phyloP scores from a whole-genome alignment of 2,113 vertebrate species.

The Nycticorax nycticorax region DNA sequence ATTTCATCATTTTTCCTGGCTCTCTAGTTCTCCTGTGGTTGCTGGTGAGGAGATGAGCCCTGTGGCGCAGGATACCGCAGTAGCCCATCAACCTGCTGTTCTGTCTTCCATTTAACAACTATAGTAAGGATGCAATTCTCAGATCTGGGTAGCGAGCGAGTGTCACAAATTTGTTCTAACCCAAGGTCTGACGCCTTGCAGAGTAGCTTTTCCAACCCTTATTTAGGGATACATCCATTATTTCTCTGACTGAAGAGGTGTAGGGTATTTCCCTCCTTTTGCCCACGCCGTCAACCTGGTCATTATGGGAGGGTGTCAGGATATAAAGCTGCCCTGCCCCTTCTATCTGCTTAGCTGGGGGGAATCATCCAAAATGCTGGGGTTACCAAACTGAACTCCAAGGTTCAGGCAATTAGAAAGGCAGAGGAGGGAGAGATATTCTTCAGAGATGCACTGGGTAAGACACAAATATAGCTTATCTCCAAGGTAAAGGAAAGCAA shows the following conservation, averaged over 20 bases:
- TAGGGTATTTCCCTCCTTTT: not conserved
- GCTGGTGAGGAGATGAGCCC: not conserved
- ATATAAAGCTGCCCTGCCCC: not conserved
- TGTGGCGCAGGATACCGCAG: not conserved
- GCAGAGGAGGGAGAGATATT: not conserved
- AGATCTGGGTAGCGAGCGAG: not conserved
- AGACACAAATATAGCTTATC: not conserved
- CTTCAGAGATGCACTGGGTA: not conserved
- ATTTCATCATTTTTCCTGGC: not conserved
- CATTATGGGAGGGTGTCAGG: not conserved
- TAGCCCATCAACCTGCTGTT: not conserved
- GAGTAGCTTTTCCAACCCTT: not conserved
- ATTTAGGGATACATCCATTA: not conserved
- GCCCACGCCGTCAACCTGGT: accelerated
- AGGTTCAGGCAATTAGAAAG: not conserved
- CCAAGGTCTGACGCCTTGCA: not conserved
- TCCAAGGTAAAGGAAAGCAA: not conserved
- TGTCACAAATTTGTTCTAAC: not conserved
- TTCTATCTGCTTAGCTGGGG: not conserved
- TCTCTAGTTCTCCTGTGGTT: not conserved
- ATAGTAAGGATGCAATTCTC: not conserved
- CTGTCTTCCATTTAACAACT: not conserved
- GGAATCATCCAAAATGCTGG: not conserved
- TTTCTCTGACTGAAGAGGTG: not conserved
- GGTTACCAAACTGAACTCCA: not conserved